Percentiles rank a stretch among this genome's conserved stretches.
phyloP scores from a whole-genome alignment of 2,113 vertebrate genomes.

The Pelecanus crispus region DNA sequence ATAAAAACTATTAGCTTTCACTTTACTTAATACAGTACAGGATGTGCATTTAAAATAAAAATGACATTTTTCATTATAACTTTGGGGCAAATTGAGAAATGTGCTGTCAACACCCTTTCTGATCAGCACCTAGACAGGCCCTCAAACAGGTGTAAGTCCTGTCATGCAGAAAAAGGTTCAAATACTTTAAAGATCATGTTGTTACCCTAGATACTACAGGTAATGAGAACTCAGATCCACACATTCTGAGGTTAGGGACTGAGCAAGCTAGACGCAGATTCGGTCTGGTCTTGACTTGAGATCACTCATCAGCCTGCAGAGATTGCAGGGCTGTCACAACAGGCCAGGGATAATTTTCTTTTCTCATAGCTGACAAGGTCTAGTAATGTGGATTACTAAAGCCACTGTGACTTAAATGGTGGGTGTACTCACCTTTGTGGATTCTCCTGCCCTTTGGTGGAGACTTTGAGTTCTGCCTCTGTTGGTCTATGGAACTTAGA shows the following conservation, averaged over 20 bases:
- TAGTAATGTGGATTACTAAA: not conserved
- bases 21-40: not conserved
- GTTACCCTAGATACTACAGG: not conserved
- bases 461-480: not conserved
- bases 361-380: not conserved
- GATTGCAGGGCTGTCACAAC: not conserved
- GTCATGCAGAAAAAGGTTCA: not conserved
- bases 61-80: not conserved
- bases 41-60: not conserved
- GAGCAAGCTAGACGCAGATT: not conserved
- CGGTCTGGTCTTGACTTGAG: not conserved
- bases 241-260: not conserved
- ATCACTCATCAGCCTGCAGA: not conserved
- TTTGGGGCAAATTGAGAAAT: not conserved
- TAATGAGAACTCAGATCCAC: not conserved
- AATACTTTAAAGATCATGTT: not conserved
- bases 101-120: not conserved
- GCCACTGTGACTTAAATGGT: not conserved
- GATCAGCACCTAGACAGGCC: not conserved
- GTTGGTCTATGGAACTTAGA: not conserved
- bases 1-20: constrained; percentile 1
- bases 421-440: not conserved
- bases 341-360: not conserved
- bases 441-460: not conserved
- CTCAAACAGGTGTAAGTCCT: not conserved